These are phyloP conservation scores for Proteles cristata DNA, from an alignment of 2,113 vertebrate species.

Conservation along the genomic window DNA sequence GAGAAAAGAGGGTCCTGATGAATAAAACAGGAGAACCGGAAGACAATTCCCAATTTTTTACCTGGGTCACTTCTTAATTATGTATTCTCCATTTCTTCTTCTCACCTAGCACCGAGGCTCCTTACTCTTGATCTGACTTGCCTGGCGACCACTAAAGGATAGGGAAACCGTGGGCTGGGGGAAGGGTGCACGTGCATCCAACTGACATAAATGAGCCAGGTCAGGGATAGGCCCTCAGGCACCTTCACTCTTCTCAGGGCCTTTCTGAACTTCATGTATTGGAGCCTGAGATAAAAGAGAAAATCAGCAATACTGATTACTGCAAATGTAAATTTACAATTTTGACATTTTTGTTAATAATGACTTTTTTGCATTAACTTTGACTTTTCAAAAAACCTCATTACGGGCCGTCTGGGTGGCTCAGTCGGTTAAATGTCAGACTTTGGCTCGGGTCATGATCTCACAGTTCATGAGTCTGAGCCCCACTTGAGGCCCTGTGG, in stretches of 20 bases:
- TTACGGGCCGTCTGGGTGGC: neutral
- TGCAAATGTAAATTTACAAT: neutral
- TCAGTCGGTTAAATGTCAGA: too few species aligned
- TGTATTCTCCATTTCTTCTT: neutral
- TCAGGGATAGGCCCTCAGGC: neutral
- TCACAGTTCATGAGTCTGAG: too few species aligned
- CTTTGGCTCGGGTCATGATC: too few species aligned
- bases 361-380: neutral
- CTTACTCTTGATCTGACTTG: neutral
- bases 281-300: neutral
- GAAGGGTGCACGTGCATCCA: rapidly evolving
- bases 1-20: neutral
- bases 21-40: neutral
- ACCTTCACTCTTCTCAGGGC: neutral
- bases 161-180: rapidly evolving
- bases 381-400: neutral
- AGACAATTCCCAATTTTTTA: neutral
- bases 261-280: neutral
- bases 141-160: neutral
- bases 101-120: neutral
- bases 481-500: too few species aligned
- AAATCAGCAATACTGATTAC: neutral
- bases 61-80: neutral
- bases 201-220: neutral
- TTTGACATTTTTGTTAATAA: constrained; percentile 3